phyloP scores from a whole-genome alignment of 2,113 vertebrate genomes.

The Felis chaus region DNA sequence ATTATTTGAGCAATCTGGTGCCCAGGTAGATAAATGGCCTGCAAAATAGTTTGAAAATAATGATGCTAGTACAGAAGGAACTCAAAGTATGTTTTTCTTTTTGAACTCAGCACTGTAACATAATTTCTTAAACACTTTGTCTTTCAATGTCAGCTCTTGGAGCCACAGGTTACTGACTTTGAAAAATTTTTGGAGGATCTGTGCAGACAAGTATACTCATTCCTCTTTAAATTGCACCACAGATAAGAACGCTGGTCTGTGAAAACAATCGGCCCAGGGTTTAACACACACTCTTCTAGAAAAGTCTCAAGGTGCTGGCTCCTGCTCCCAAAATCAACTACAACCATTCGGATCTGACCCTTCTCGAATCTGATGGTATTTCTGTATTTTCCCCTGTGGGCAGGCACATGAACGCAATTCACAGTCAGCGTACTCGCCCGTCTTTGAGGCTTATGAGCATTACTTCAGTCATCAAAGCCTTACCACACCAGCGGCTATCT shows the following conservation, averaged over 20 bases:
- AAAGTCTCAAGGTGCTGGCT: not conserved
- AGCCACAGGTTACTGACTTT: not conserved
- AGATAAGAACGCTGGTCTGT: not conserved
- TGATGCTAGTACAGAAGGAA: not conserved
- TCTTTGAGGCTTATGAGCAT: not conserved
- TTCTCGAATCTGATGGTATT: not conserved
- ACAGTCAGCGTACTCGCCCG: too few species aligned
- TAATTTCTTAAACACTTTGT: constrained; percentile 3
- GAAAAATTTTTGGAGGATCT: not conserved
- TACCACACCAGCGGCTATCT: not conserved
- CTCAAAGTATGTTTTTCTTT: not conserved
- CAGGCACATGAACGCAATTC: not conserved
- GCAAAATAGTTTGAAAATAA: constrained; percentile 33
- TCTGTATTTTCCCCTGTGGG: not conserved
- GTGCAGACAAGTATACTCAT: not conserved
- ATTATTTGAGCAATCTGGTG: constrained; percentile 60
- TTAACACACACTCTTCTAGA: not conserved
- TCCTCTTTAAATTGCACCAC: not conserved
- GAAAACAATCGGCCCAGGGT: not conserved
- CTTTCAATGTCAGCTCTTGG: not conserved
- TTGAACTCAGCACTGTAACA: not conserved
- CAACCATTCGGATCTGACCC: not conserved
- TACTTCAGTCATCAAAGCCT: not conserved
- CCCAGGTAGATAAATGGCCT: constrained; percentile 15
- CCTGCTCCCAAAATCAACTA: not conserved